Base-by-base conservation (phyloP, 2,888 invertebrate species). In the Clistopyga incitator region DNA sequence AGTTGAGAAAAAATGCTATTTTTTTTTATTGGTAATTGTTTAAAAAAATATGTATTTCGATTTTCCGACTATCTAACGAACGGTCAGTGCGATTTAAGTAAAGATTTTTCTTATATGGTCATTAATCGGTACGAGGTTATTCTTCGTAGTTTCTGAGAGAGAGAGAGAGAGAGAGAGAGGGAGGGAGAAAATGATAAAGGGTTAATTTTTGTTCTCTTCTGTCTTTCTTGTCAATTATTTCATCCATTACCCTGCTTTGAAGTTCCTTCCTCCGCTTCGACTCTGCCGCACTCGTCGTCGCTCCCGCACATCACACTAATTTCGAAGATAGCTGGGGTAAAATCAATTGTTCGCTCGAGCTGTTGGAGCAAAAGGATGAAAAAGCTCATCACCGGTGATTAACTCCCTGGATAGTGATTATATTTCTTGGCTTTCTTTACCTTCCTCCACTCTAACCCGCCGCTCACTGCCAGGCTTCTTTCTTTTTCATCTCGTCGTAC, bases 241-340 rank as follows among this genome's bases (percentile, higher is more conserved):
- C 78, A 78, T 82, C 68, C 68, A 78, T 78, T 70, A 74, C 18
- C 34, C 47, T 64, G 42, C 47, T 72, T 47, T 18, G 50, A 54
- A 50, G 77, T 42, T 72, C n/a, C 59, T 77, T 59, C 18, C 50
- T 59, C 18, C 50, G 38, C 47, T 52, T 50, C 59, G 67, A 42
- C 67, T 67, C 34, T 38, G 67, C 70, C 81, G 45, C 72, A 42
- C 77, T 72, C 81, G 67, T 81, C 81, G 67, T 72, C 77, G n/a
- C 42, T 50, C 38, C 4, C 20, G 13, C 67, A 56, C 56, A 56
- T 76, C 42, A 4, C 25, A 74, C 76, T 77, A 80, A 83, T 83
- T 80, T 72, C 77, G 77, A 80, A 67, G 38, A 77, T 80, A 68
- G 45, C 71, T 45, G 29, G 54, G 45, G 59, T 67, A 20, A 59